Evolutionary conservation across 2,888 invertebrate genomes (phyloP).

Genomic region (Nemapogon koenigi): DNA sequence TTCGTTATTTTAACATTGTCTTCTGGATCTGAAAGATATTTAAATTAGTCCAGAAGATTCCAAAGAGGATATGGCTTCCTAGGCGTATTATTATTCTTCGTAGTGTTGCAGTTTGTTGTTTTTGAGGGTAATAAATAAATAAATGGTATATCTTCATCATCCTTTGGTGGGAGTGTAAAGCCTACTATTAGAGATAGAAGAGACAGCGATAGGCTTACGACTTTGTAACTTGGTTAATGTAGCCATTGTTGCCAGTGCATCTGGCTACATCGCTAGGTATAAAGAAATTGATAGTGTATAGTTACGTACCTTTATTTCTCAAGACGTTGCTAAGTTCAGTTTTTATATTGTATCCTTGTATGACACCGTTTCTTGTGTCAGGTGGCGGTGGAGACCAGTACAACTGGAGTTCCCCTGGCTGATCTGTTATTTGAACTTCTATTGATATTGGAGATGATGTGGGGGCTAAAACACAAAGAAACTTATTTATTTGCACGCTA

Average conservation of each 20-base stretch:
- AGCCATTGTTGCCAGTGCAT: too few relatives aligned
- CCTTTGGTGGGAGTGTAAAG: too few relatives aligned
- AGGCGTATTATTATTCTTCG: neutral
- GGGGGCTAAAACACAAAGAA: slow-evolving; percentile 32
- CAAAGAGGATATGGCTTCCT: neutral
- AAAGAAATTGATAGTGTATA: too few relatives aligned
- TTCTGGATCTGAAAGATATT: slow-evolving; percentile 32
- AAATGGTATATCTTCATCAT: too few relatives aligned
- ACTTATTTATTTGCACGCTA: neutral
- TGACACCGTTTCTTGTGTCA: slow-evolving; percentile 42
- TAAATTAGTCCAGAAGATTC: neutral
- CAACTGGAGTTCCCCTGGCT: slow-evolving; percentile 45
- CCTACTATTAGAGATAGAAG: too few relatives aligned
- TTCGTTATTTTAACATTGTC: slow-evolving; percentile 34
- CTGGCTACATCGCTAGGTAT: too few relatives aligned
- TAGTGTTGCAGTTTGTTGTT: too few relatives aligned
- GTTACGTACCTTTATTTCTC: slow-evolving; percentile 33
- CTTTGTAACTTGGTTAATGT: too few relatives aligned
- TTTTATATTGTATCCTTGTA: slow-evolving; percentile 53
- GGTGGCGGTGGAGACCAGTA: slow-evolving; percentile 48
- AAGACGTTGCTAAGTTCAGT: slow-evolving; percentile 42
- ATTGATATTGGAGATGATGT: slow-evolving; percentile 49
- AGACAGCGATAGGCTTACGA: too few relatives aligned
- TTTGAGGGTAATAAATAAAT: too few relatives aligned
- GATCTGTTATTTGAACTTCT: slow-evolving; percentile 47